Conservation (phyloP, 2,888 invertebrate genomes). For the Lacanobia oleracea region DNA sequence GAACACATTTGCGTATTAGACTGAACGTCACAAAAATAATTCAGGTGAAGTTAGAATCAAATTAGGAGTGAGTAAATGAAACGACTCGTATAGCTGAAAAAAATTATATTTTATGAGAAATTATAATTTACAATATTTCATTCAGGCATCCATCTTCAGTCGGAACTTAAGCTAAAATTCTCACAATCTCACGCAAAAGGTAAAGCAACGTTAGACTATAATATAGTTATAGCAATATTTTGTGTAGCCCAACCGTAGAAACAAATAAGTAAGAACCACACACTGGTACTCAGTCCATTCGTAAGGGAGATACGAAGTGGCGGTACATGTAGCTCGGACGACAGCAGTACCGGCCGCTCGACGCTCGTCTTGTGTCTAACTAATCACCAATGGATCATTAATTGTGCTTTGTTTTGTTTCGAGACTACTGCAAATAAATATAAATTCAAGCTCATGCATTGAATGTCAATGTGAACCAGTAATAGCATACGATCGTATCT, state of each 20-base stretch:
- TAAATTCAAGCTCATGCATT: constrained; percentile 63
- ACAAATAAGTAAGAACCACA: constrained; percentile 83
- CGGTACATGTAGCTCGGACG: constrained; percentile 66
- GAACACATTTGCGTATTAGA: constrained; percentile 16
- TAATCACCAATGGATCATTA: constrained; percentile 73
- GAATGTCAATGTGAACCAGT: constrained; percentile 64
- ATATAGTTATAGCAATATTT: constrained; percentile 90
- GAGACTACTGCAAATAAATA: constrained; percentile 69
- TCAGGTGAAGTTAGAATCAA: constrained; percentile 12
- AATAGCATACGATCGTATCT: constrained; percentile 58
- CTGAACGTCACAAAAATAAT: not conserved
- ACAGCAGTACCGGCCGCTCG: constrained; percentile 66
- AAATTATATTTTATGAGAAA: constrained; percentile 92
- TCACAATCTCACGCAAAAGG: constrained; percentile 91
- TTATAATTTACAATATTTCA: constrained; percentile 91
- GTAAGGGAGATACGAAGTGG: constrained; percentile 79
- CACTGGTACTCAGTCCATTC: constrained; percentile 85
- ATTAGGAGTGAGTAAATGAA: constrained; percentile 73
- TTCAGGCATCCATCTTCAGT: constrained; percentile 91
- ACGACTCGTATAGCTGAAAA: constrained; percentile 89
- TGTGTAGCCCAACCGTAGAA: constrained; percentile 87
- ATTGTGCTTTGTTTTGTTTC: constrained; percentile 77
- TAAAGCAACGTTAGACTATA: constrained; percentile 91
- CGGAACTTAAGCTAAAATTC: constrained; percentile 91
- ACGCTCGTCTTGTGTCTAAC: constrained; percentile 62